Conservation (phyloP, 2,797 vertebrate genomes). For the Cossypha heuglini region DNA sequence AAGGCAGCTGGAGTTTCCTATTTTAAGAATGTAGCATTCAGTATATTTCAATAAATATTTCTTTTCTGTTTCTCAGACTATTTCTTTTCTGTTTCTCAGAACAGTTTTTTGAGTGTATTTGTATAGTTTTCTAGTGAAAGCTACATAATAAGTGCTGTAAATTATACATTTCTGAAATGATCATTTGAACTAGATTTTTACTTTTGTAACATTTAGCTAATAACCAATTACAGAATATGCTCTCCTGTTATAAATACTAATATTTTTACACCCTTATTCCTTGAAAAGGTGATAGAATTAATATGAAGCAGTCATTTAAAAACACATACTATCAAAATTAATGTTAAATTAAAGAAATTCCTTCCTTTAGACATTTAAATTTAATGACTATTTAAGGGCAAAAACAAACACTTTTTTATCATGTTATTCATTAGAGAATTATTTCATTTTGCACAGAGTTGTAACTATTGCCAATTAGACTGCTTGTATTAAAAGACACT, state of each 20-base stretch:
- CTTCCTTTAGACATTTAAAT: constrained; percentile 47
- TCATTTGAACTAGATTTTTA: constrained; percentile 78
- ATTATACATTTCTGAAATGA: constrained; percentile 70
- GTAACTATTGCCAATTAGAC: constrained; percentile 39
- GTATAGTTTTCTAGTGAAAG: constrained; percentile 17
- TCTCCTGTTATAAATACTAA: constrained; percentile 53
- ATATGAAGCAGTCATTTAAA: constrained; percentile 48
- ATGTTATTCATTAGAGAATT: constrained; percentile 52
- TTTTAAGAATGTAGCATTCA: neutral
- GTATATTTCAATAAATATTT: neutral
- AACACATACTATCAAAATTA: constrained; percentile 16
- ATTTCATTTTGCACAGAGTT: constrained; percentile 30
- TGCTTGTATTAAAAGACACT: constrained; percentile 27
- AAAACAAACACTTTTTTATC: constrained; percentile 47
- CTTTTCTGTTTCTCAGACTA: constrained; percentile 13
- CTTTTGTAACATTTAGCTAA: constrained; percentile 81
- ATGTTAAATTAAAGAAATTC: constrained; percentile 46
- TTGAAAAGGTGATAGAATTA: constrained; percentile 54
- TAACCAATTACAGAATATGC: constrained; percentile 74
- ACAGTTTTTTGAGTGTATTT: neutral
- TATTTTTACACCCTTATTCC: constrained; percentile 52
- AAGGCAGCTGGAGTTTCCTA: neutral
- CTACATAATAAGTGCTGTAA: constrained; percentile 32
- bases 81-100: constrained; percentile 19
- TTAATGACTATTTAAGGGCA: constrained; percentile 47